Base-by-base conservation (phyloP, 1,140 invertebrate species). In the Lepidurus arcticus region DNA sequence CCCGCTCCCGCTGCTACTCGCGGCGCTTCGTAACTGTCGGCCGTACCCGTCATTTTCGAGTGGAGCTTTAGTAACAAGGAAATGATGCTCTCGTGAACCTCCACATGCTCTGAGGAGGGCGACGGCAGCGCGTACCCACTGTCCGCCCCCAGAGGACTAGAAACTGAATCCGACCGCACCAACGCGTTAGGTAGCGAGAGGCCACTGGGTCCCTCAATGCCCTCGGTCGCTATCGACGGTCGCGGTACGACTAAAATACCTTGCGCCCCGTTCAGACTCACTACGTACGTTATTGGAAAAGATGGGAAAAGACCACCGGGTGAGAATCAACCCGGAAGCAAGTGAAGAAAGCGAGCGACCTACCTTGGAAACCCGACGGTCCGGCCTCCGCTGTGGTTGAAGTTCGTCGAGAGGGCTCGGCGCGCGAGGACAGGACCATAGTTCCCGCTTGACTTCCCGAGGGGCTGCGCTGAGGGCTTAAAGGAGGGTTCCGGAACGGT, bases 31-130 rank as follows among this genome's bases (percentile, higher is more conserved):
- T 90, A 97, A 80, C 92, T 94, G 83, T 96, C 93, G 7, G 92
- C 89, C 47, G 90, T 87, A 6, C 92, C 93, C 0, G 92, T 93
- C 13, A 98, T 85, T 84, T 97, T 95, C 0, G 94, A 94, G 85
- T 98, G 95, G n/a, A 98, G 87, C 84, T 95, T 96, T 10, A 98
- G 86, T 34, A 98, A 86, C 47, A 98, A 86, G 0, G 95, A 95
- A 80, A 98, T 91, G 76, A 98, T 94, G 79, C 94, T 97, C 85
- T 98, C 96, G 81, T 95, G 93, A 21, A 94, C 87, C 78, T 90
- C 87, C 0, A 92, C 86, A 65, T 65, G 21, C 53, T 65, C 53
- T 13, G 6, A 47, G 73, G 44, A 78, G 77, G 42, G 79, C 65
- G 9, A 76, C 42, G 65, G 53, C 76, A 44, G 65, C 24, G 24